phyloP scores from a whole-genome alignment of 2,888 invertebrate genomes.

The Phengaris alcon region DNA sequence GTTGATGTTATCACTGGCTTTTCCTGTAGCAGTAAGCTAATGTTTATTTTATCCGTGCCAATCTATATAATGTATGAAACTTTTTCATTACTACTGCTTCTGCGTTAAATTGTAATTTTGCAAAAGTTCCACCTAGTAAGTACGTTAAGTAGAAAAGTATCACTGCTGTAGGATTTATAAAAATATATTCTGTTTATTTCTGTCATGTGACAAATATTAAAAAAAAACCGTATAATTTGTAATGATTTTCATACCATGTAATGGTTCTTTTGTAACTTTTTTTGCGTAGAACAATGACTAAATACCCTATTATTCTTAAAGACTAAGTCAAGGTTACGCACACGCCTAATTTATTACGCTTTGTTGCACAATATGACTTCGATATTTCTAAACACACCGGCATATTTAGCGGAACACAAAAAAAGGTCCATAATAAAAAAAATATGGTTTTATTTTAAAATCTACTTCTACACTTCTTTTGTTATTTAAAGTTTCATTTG shows the following conservation, averaged over 20 bases:
- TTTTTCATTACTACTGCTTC: not conserved
- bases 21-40: slow-evolving; percentile 41
- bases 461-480: too few relatives aligned
- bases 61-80: not conserved
- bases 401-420: too few relatives aligned
- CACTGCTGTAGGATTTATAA: too few relatives aligned
- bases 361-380: slow-evolving; percentile 1
- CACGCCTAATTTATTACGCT: slow-evolving; percentile 17
- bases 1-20: slow-evolving; percentile 60
- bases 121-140: too few relatives aligned
- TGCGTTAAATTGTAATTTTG: not conserved
- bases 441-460: too few relatives aligned
- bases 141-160: too few relatives aligned
- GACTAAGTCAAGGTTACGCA: slow-evolving; percentile 23
- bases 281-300: slow-evolving; percentile 17
- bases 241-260: not conserved
- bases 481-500: too few relatives aligned
- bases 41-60: slow-evolving; percentile 45
- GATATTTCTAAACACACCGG: too few relatives aligned
- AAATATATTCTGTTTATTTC: too few relatives aligned
- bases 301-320: slow-evolving; percentile 10
- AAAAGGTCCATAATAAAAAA: too few relatives aligned
- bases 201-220: not conserved
- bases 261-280: not conserved
- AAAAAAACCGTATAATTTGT: not conserved